Evolutionary conservation across 2,888 invertebrate species (phyloP), one percentile per base, ranked within the genome.

Genomic region (Cerastis rubricosa): DNA sequence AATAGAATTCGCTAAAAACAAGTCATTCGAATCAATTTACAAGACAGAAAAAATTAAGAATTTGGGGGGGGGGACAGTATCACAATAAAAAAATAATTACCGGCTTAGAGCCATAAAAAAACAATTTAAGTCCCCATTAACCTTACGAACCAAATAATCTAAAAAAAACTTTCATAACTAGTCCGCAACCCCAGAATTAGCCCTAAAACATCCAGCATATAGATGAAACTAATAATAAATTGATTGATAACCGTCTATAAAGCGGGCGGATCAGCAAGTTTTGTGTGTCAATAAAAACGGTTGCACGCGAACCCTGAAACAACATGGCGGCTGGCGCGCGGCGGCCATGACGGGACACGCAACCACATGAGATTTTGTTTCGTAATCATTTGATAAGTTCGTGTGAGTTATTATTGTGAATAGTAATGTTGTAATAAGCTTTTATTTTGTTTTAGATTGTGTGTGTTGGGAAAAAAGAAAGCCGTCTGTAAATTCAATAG

Each of bases 211-310:
- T 76, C 68, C 72, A 84, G 65, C 78, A 75, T 64, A 67, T 77
- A 84, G 70, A 73, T 63, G 51, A 74, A 75, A 70, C 76, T 83
- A 84, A 78, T 75, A 87, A 78, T 76, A 79, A 74, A 80, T 82
- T 88, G 88, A 89, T 89, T 87, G 89, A 89, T 89, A 76, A 80
- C 81, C 69, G 71, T 73, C 81, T 67, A 86, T 87, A 86, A 80
- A 84, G 43, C 65, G 59, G 68, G 76, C 70, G 67, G 78, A 76
- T 76, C 54, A 71, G 69, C 61, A 64, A 71, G 77, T 66, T 77
- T 84, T 75, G 83, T 86, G 71, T 82, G 80, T 84, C 85, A 80
- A 87, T 88, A 88, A 88, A 87, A 88, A 71, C 67, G 65, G 67
- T 51, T 40, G 76, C 86, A 87, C 86, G 86, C 88, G 72, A 83